Base-by-base conservation (phyloP, 2,888 invertebrate genomes). In the Zygaena filipendulae region DNA sequence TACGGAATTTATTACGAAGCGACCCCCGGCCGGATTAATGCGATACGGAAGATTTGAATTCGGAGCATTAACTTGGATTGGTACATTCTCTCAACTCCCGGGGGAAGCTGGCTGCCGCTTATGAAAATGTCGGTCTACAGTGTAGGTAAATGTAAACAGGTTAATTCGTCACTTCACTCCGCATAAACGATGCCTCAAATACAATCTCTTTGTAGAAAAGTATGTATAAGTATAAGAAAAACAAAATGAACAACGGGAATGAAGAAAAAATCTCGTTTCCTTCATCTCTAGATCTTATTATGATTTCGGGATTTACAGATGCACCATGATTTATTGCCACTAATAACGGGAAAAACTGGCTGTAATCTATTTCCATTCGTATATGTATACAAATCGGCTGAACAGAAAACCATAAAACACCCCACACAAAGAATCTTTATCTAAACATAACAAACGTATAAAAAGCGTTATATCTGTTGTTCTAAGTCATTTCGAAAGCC, bases 31-130 rank as follows among this genome's bases (percentile, higher is more conserved):
- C 16, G 69, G 75, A 77, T 75, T 77, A 77, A 75, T 77, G 71
- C 64, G 75, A 75, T 75, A 75, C 77, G 75, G 75, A 74, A 75
- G 71, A 77, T 77, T 77, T 77, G 72, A 75, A 77, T 74, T 69
- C 66, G 49, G 69, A 63, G 70, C 70, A 74, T 72, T 75, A 70
- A 71, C 67, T 75, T 62, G 63, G 70, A 75, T 77, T 77, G 71
- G 67, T 67, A 59, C 59, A 54, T 60, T 56, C 54, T 50, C 54
- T 45, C 34, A 29, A 38, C 27, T 16, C 31, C 38, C 37, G 38
- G 39, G 49, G 60, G 48, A 49, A 45, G 43, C 35, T 47, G 43
- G 39, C 42, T 44, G 42, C 39, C 19, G 41, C 29, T 30, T 29
- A 39, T 18, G 27, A 23, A 32, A 21, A 27, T 21, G 34, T 24